Base-by-base conservation (phyloP, 2,888 invertebrate genomes). In the Orthonychiurus folsomi region DNA sequence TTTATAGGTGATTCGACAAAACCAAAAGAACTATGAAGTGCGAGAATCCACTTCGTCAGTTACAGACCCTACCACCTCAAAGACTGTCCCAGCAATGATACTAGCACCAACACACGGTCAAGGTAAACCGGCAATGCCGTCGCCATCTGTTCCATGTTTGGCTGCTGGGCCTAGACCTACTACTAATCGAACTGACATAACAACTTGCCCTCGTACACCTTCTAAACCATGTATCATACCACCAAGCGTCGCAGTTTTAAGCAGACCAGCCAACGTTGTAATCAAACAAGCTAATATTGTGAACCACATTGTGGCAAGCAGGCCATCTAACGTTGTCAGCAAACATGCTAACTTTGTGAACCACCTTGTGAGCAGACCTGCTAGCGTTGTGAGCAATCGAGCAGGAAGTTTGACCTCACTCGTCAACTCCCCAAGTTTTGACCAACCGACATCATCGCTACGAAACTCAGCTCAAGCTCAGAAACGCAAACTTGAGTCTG, bases 31-130 rank as follows among this genome's bases (percentile, higher is more conserved):
- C 52, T 61, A 66, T 57, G 54, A 63, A 20, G 59, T 61, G 28
- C 60, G 61, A 18, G 64, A 66, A 21, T 63, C 63, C n/a, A 59
- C 54, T 3, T 63, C 63, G 2, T 59, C 63, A 3, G 63, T 62
- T 12, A 57, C 57, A 12, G 59, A 63, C 26, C 63, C 63, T 3
- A 23, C 59, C 23, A 59, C 59, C n/a, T 63, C 63, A 1, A 63
- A 63, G 55, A 63, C 59, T 23, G 63, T 63, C 28, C 63, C 63
- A n/a, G 62, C 62, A 1, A 58, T 63, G 56, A 54, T 63, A 1
- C 27, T 63, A 25, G 63, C 61, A 48, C 28, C 62, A 37, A 37
- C 9, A 9, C 37, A 37, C 5, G 37, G 37, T 37, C 37, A 37
- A 9, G 37, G 37, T 9, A 37, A 37, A 37, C 9, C 15, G 5